Base-by-base conservation (phyloP, 53 echinoderm and acorn worm genomes). In the Glandiceps talaboti region DNA sequence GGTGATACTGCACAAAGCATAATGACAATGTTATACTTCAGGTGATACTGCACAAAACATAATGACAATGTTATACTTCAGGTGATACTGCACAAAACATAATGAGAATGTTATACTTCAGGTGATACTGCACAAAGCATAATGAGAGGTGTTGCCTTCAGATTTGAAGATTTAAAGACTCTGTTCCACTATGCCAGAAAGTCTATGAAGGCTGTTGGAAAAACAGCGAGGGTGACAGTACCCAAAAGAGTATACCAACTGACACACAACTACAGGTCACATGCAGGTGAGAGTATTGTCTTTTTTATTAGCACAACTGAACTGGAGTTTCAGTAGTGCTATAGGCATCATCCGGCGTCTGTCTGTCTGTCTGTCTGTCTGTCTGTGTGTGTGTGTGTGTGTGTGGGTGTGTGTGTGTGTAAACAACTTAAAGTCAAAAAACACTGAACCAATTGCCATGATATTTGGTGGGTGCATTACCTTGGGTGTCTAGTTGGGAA, bases 121-220 rank as follows among this genome's bases (percentile, higher is more conserved):
- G 88, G 88, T 29, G 88, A 88, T 79, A 88, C 88, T 76, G 85
- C 88, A n/a, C 88, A 88, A 81, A 88, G 88, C 82, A 88, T 88
- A 82, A 88, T 88, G 88, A 77, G 88, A 31, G 88, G 85, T 0
- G 88, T 88, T 33, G 85, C 88, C 32, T 88, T 88, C 79, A 84
- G 88, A 25, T 88, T 88, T 73, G 85, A 88, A 33, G 88, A 88
- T 27, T 64, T 88, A 73, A 88, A 85, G 28, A 84, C 88, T 28
- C 85, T 88, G 33, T 88, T 88, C 33, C 83, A 88, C 88, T 88
- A 88, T 73, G 88, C 88, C 76, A 88, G 85, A 31, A 85, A 85
- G 73, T 88, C 88, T 0, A 84, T 88, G 74, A 88, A 88, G 74
- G 82, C 85, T 0, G 78, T 88, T 0, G 88, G 88, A 29, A 88